A percentile compares a stretch with the other conserved stretches of the same genome.
Evolutionary conservation across 92 coral and sea anemone genomes (phyloP).

Genomic region (Scolanthus callimorphus): DNA sequence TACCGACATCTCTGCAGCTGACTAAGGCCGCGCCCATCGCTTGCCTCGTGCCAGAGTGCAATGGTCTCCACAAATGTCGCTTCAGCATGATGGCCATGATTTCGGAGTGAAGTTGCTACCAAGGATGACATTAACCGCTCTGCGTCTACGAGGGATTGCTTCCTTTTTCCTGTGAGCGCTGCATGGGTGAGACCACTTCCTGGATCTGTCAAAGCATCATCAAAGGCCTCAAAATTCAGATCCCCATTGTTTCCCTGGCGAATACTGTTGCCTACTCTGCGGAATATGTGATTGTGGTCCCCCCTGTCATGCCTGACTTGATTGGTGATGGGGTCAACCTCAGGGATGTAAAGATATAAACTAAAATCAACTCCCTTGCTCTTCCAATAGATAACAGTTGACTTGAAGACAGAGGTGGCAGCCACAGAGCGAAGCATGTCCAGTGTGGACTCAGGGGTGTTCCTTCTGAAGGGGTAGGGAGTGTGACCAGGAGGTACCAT

Average conservation of each 20-base stretch:
- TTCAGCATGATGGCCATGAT: conserved; percentile 38
- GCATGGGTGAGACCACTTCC: conserved; percentile 60
- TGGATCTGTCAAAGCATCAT: conserved; percentile 43
- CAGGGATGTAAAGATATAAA: conserved; percentile 9
- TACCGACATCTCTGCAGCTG: conserved; percentile 45
- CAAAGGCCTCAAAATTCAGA: conserved; percentile 42
- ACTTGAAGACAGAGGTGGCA: conserved; percentile 24
- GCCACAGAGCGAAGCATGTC: conserved; percentile 40
- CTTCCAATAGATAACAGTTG: conserved; percentile 4
- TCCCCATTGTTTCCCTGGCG: conserved; percentile 21
- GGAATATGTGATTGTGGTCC: conserved; percentile 53
- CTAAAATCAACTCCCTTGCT: conserved; percentile 34
- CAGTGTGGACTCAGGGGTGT: conserved; percentile 31
- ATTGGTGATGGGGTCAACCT: conserved; percentile 35
- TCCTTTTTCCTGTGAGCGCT: conserved; percentile 51
- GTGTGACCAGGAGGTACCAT: conserved; percentile 43
- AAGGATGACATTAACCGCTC: conserved; percentile 44
- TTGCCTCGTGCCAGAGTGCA: conserved; percentile 59
- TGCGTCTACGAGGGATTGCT: conserved; percentile 54
- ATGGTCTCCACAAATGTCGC: conserved; percentile 28
- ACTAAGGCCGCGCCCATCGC: conserved; percentile 51
- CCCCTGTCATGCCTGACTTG: conserved; percentile 46
- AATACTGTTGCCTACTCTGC: conserved; percentile 29
- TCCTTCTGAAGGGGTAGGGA: conserved; percentile 40
- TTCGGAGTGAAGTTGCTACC: conserved; percentile 32